Evolutionary conservation across 1,140 invertebrate species (phyloP), one percentile per base, ranked within the genome.

Genomic region (Caligus rogercresseyi): DNA sequence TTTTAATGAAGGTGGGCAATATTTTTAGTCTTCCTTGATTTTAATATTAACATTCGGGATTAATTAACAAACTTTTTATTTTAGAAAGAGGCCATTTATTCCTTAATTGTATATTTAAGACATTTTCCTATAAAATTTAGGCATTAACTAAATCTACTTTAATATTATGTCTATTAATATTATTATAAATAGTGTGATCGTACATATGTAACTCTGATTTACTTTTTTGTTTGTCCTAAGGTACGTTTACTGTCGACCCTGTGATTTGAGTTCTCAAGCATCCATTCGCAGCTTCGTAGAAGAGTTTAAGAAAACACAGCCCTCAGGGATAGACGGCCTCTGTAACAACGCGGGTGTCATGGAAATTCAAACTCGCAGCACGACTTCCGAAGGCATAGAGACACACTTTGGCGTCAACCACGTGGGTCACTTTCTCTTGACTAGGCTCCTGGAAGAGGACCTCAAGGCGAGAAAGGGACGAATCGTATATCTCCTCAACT

Each of bases 171-270:
- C n/a, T n/a, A n/a, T n/a, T n/a, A n/a, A n/a, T n/a, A n/a, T n/a
- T n/a, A n/a, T n/a, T n/a, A n/a, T n/a, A n/a, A n/a, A n/a, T n/a
- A n/a, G n/a, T n/a, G n/a, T n/a, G n/a, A n/a, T n/a, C n/a, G n/a
- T n/a, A n/a, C n/a, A n/a, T n/a, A n/a, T n/a, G n/a, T n/a, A n/a
- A n/a, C n/a, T 57, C 1, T 2, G 55, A 16, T 15, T 23, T 1
- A 57, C n/a, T 15, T 23, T 57, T 19, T 55, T 16, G n/a, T 20
- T 20, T 14, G 54, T 16, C 2, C 25, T 57, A 2, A 60, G 57
- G 21, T 60, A 60, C 21, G 57, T 60, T 2, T 60, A 60, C 26
- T 60, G 57, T n/a, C 57, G 57, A 1, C 24, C 24, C 21, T 60
- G 57, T 60, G 57, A 60, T 60, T 25, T 60, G 21, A 25, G 20